Base-by-base conservation (phyloP, 2,113 vertebrate species). In the Equus quagga region DNA sequence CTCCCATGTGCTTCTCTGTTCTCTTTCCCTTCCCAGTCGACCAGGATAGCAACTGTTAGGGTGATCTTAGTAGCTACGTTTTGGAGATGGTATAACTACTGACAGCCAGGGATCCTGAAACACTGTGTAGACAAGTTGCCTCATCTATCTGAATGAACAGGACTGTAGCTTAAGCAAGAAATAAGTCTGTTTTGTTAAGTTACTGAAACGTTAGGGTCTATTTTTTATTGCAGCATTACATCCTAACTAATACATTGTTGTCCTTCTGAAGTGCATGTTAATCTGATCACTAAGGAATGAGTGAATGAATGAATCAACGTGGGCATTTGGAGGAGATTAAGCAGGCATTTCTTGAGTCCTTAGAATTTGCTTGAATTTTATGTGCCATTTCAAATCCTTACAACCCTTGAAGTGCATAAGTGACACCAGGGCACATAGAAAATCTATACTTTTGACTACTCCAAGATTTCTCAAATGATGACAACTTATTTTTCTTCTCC, bases 311-410 rank as follows among this genome's bases (percentile, higher is more conserved):
- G 23, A 76, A 70, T 75, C 24, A 75, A 51, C 41, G 23, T 24
- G 21, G 19, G 12, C 5, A 46, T 36, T 19, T 67, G 41, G 15
- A 73, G 17, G 15, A 83, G 21, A 13, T 26, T 33, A 92, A 13
- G 12, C 69, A 94, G 65, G 33, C 24, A 83, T 91, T 85, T 96
- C 49, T 82, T 64, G 51, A 67, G 24, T 51, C 58, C 36, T 87
- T 75, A 69, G 24, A 65, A 67, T 97, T 94, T 94, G 14, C 19
- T 85, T 70, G 58, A 93, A 60, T 89, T n/a, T 89, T 78, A 69
- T 49, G 73, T 54, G 1, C 8, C 44, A n/a, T 78, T 97, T 89
- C 19, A 92, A 79, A 94, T 92, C 4, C 46, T 87, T n/a, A 88
- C 4, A 36, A 83, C 24, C 15, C 9, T 19, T 73, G 10, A 91